Evolutionary conservation across 2,113 vertebrate species (phyloP), one percentile per base, ranked within the genome.

Genomic region (Microtus oregoni): DNA sequence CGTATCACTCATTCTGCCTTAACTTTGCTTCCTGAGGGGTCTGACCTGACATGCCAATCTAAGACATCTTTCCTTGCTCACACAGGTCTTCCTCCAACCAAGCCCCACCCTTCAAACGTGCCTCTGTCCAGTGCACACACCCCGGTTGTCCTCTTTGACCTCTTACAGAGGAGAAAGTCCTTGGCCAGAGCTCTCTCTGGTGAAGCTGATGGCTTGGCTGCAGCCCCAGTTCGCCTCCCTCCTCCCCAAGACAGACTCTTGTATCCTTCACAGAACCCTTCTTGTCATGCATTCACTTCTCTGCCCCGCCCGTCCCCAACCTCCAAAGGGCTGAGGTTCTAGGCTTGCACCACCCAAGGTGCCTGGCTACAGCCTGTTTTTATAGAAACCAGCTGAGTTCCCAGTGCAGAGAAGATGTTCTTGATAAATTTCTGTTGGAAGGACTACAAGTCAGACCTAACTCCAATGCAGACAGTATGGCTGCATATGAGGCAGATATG

Each of bases 351-450:
- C 8, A 65, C 38, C 10, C 47, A 47, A 47, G 7, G 14, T 44
- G 82, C 11, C 38, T 32, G 24, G 68, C 77, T 19, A 7, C 7
- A 38, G 35, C 47, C 38, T 89, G 58, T 61, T 88, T 63, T 20
- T 44, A 63, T 17, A 70, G n/a, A 75, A 85, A 50, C n/a, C 55
- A 92, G 65, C 24, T 73, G 50, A 89, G 47, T 63, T 50, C 28
- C 89, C 90, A 38, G 70, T 35, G 70, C 38, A 63, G 0, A 65
- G 77, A 75, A 70, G 73, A 55, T n/a, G 11, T 41, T 17, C 50
- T 70, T 77, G 47, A 26, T 68, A 87, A 3, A 32, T 85, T 91
- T 88, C 58, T 96, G 68, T 79, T 26, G 63, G 32, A 68, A 86
- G 5, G 41, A 68, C 20, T 61, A 30, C 61, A n/a, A 73, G 77